Base-by-base conservation (phyloP, 2,113 vertebrate genomes). In the Phalacrocorax carbo region DNA sequence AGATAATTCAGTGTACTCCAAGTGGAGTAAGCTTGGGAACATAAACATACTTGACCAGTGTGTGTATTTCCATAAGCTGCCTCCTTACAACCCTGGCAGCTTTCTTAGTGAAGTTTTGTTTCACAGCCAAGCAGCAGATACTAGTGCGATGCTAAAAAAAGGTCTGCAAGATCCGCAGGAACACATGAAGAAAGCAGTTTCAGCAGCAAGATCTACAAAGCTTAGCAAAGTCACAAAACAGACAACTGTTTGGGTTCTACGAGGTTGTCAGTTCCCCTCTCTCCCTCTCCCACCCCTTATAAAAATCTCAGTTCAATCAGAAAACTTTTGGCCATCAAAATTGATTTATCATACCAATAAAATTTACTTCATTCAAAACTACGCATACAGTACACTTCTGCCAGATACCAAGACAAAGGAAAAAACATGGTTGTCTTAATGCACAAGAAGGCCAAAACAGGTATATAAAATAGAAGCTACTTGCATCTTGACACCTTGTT, bases 261-360 rank as follows among this genome's bases (percentile, higher is more conserved):
- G 26, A 49, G 11, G 46, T 36, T 88, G 72, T 88, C 88, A 91
- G 91, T 86, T 87, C 64, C 81, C 61, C 40, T 23, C 79, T 86
- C 54, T 80, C 89, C 78, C 46, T n/a, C 21, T 38, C 48, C 58
- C 70, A 38, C 11, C 64, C 93, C 70, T 36, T 96, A 97, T 51
- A 93, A 97, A 98, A 98, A 97, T 48, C 87, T 93, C 82, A 81
- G 78, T 83, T 97, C 79, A 62, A 52, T 94, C 96, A 97, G 79
- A 97, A 97, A 97, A 93, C 69, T 93, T 97, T 93, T 90, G 96
- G 96, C 97, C 94, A 86, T 93, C 91, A 97, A 97, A 96, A 95
- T 23, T 72, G 13, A 76, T 86, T 94, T 94, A 94, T 94, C 94
- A 92, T 95, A 93, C 69, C 88, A 95, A 72, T 93, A 97, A 95